Evolutionary conservation across 2,888 invertebrate genomes (phyloP), one percentile per base, ranked within the genome.

Genomic region (Taenaris catops): DNA sequence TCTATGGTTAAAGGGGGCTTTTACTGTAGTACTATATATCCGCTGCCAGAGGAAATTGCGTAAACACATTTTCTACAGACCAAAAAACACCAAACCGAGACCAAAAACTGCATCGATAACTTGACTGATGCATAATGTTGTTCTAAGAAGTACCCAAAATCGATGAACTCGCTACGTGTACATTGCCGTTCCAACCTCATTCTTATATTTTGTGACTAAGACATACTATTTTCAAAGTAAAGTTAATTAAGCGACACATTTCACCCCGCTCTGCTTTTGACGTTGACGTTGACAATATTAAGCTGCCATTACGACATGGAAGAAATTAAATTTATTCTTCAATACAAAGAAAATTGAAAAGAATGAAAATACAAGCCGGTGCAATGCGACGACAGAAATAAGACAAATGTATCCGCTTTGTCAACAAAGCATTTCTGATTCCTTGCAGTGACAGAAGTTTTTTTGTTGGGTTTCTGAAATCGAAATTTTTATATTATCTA

Each of bases 341-440:
- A 25, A 20, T 9, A 16, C n/a, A 16, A 31, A 23, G 29, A 23
- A 31, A 28, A 31, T 17, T 23, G 31, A 10, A 31, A 23, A 21
- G 23, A 23, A 29, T 14, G 8, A 16, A 19, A 31, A 14, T 31
- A 9, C 21, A 9, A 31, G 23, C 31, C 31, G 23, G 16, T 31
- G 28, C 24, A 24, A 25, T 10, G 28, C 24, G 35, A 12, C 19
- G 25, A 29, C 28, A 14, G 29, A 36, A 29, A 29, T 36, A 36
- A 25, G 25, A 36, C 36, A 19, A 35, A 29, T 20, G 20, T 25
- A 11, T 25, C 29, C 25, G 25, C 36, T 36, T 29, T 29, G 36
- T 36, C 36, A 29, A 28, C 29, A 31, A 36, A 29, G 36, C 25
- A 25, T 29, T 29, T 36, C 20, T 14, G 29, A 36, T 36, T 36